phyloP scores from a whole-genome alignment of 2,888 invertebrate species.

The Trichopria drosophilae region DNA sequence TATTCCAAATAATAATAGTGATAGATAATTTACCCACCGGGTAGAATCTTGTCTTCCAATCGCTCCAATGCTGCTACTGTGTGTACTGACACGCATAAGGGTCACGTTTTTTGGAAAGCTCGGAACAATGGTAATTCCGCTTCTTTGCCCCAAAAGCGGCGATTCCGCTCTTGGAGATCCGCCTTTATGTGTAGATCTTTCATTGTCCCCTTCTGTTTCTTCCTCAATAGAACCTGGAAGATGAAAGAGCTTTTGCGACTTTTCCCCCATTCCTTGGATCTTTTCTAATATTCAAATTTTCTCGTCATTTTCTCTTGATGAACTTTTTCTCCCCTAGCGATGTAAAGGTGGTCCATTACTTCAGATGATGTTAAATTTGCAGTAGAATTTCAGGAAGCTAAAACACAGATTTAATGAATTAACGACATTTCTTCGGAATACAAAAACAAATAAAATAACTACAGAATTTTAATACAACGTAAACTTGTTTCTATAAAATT shows the following conservation, averaged over 20 bases:
- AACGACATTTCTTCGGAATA: no score
- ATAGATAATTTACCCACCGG: constrained; percentile 55
- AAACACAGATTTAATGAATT: no score
- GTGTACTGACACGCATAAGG: constrained; percentile 65
- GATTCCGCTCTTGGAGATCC: constrained; percentile 45
- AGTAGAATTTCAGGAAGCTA: no score
- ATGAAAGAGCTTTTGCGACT: constrained; percentile 52
- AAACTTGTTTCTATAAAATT: no score
- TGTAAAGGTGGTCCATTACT: no score
- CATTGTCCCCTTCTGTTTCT: constrained; percentile 47
- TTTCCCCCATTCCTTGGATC: constrained; percentile 47
- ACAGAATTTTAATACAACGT: no score
- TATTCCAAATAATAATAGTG: not conserved
- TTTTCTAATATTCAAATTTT: no score
- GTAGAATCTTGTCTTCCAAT: constrained; percentile 64
- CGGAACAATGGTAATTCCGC: constrained; percentile 31
- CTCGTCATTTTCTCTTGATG: no score
- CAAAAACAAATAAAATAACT: no score
- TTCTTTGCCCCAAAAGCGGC: constrained; percentile 43
- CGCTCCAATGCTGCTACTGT: constrained; percentile 65
- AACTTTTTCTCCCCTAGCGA: no score
- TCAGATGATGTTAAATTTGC: no score
- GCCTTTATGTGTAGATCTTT: constrained; percentile 29
- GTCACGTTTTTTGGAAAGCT: constrained; percentile 57
- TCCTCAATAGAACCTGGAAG: constrained; percentile 55